Percentiles rank a stretch among this genome's conserved stretches.
Conservation (phyloP, 2,888 invertebrate genomes). For the Synergus japonicus region DNA sequence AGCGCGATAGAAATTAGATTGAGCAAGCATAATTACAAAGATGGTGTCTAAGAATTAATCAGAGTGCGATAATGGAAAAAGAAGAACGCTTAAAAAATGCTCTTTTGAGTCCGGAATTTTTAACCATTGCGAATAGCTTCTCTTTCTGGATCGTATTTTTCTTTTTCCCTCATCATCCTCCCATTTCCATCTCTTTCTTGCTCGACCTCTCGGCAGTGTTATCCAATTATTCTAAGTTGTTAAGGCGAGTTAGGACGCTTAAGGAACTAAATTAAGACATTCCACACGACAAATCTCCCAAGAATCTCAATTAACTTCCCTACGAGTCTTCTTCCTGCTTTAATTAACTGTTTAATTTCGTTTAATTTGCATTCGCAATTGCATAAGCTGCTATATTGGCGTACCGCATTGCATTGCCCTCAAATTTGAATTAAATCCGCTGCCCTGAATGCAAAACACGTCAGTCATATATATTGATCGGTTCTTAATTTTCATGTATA, state of each 20-base stretch:
- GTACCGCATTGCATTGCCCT: constrained; percentile 31
- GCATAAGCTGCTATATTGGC: constrained; percentile 43
- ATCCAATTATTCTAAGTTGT: constrained; percentile 78
- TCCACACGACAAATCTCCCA: constrained; percentile 77
- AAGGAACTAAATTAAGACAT: constrained; percentile 78
- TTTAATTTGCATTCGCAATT: constrained; percentile 75
- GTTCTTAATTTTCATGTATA: background rate
- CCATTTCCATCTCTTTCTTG: constrained; percentile 34
- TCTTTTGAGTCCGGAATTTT: constrained; percentile 48
- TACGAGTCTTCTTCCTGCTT: constrained; percentile 64
- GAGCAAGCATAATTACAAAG: constrained; percentile 6
- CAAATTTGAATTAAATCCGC: constrained; percentile 45
- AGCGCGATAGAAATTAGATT: background rate
- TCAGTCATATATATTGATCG: background rate
- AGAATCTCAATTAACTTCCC: constrained; percentile 77
- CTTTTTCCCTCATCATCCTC: constrained; percentile 38
- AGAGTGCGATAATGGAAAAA: constrained; percentile 21
- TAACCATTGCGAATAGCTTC: constrained; percentile 53
- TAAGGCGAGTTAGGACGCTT: constrained; percentile 77
- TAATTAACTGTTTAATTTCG: constrained; percentile 77
- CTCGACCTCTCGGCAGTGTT: constrained; percentile 66
- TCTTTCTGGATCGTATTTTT: constrained; percentile 28
- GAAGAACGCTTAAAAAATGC: constrained; percentile 34
- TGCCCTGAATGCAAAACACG: background rate
- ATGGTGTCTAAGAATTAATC: constrained; percentile 33